Evolutionary conservation across 2,113 vertebrate genomes (phyloP).

Genomic region (Pelodiscus sinensis): DNA sequence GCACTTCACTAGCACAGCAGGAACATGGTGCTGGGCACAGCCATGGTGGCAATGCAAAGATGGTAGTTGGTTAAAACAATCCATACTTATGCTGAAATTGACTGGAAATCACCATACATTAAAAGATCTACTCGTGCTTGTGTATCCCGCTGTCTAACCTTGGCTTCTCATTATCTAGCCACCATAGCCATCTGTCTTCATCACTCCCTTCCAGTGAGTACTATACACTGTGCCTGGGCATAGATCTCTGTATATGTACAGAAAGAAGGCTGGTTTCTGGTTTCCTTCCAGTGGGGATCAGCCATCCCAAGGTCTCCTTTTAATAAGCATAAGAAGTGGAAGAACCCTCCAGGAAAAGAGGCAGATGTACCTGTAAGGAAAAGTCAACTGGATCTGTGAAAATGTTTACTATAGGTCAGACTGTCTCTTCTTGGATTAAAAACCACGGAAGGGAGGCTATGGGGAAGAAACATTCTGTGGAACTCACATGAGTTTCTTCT

Average conservation of each 20-base stretch:
- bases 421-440: too few relatives aligned
- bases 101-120: not conserved
- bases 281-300: not conserved
- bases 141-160: not conserved
- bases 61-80: not conserved
- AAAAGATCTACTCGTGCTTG: not conserved
- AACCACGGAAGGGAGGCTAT: not conserved
- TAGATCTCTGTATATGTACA: not conserved
- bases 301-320: not conserved
- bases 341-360: not conserved
- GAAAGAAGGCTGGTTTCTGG: not conserved
- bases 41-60: not conserved
- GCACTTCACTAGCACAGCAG: not conserved
- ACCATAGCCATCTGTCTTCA: fast-evolving
- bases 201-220: not conserved
- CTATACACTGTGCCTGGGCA: fast-evolving
- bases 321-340: not conserved
- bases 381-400: fast-evolving
- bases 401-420: not conserved
- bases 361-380: not conserved
- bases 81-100: not conserved
- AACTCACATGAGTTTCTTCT: not conserved
- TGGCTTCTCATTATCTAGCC: not conserved
- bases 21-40: not conserved
- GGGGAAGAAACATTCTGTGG: not conserved